Base-by-base conservation (phyloP, 2,888 invertebrate genomes). In the Pterostichus niger region DNA sequence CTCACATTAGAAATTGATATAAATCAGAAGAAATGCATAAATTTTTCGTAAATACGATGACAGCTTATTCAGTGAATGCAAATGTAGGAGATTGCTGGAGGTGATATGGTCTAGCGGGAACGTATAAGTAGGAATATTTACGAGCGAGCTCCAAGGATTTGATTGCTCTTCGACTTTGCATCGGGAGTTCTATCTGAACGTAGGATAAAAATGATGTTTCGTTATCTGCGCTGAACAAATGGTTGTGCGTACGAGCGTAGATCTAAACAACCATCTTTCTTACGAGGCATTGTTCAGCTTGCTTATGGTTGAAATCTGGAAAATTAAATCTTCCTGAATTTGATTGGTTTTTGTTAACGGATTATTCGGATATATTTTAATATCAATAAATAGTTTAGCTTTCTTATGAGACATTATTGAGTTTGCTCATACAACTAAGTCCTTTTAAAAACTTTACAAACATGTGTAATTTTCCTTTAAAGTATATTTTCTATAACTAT, bases 261-360 rank as follows among this genome's bases (percentile, higher is more conserved):
- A 82, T 82, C 82, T 82, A 82, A 82, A 82, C 82, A 82, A 82
- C 75, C 73, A 75, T 82, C 82, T 75, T 75, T 73, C 44, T 61
- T 59, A 24, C 33, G 56, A 9, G 35, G 77, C 77, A 56, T 54
- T 77, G 54, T 56, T 46, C 56, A 56, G 35, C 54, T 75, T 31
- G 13, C 9, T 59, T 59, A 15, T 68, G 68, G 40, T 40, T 64
- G 24, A 9, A 15, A 56, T 56, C 54, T 15, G 49, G 49, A 49
- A 13, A 24, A 24, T 24, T 1, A 24, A 24, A 24, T 24, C 24
- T 49, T 49, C 49, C 49, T 49, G 49, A 49, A 1, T 10, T 13
- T 56, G 15, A 15, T 56, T 56, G 15, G 17, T 40, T 24, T 1
- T 24, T 24, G 24, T 24, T 24, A 24, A 24, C 24, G 24, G 24